phyloP scores from a whole-genome alignment of 2,888 invertebrate species.

The Griposia aprilina region DNA sequence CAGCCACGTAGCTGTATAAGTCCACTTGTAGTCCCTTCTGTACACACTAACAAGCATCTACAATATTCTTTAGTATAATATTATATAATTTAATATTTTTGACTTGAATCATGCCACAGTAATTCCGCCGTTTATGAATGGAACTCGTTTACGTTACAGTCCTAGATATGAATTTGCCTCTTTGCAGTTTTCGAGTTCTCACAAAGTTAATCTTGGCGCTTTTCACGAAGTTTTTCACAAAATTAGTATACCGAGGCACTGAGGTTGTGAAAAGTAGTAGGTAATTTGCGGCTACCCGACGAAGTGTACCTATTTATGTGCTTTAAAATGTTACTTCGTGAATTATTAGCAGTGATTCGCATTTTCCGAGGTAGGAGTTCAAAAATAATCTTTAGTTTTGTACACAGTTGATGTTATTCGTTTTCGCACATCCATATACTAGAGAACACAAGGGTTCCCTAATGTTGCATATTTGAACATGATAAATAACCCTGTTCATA shows the following conservation, averaged over 20 bases:
- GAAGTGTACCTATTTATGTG: conserved; percentile 1
- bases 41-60: conserved; percentile 36
- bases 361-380: background rate
- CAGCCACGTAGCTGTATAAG: conserved; percentile 52
- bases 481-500: background rate
- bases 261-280: conserved; percentile 7
- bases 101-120: conserved; percentile 8
- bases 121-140: conserved; percentile 49
- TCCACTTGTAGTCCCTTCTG: conserved; percentile 29
- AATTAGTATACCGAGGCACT: conserved; percentile 16
- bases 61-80: conserved; percentile 12
- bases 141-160: conserved; percentile 50
- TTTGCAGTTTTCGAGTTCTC: conserved; percentile 36
- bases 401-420: background rate
- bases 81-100: too few relatives aligned
- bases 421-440: background rate
- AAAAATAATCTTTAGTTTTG: background rate
- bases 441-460: background rate
- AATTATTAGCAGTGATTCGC: conserved; percentile 8
- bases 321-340: conserved; percentile 11
- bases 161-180: conserved; percentile 34
- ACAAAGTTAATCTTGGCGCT: conserved; percentile 39
- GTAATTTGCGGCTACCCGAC: conserved; percentile 13
- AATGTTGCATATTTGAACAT: background rate
- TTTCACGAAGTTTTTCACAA: conserved; percentile 30